These are phyloP conservation scores for Himantopus leucocephalus DNA, from an alignment of 2,113 vertebrate species.

Conservation along the genomic window DNA sequence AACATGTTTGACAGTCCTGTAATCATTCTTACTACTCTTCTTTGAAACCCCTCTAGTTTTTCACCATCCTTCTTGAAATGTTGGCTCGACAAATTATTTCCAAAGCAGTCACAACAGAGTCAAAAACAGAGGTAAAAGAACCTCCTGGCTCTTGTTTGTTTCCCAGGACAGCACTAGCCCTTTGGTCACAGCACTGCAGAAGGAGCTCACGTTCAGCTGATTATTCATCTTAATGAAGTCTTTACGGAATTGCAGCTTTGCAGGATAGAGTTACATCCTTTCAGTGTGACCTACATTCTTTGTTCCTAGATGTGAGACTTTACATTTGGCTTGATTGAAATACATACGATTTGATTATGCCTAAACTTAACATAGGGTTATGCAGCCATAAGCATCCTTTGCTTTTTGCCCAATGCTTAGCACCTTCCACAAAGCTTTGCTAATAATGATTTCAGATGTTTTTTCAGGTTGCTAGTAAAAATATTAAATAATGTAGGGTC, in stretches of 20 bases:
- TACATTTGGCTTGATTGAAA: constrained; percentile 38
- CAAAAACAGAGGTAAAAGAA: constrained; percentile 34
- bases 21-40: constrained; percentile 39
- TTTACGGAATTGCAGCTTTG: constrained; percentile 62
- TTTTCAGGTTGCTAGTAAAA: background rate
- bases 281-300: constrained; percentile 60
- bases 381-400: background rate
- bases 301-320: constrained; percentile 56
- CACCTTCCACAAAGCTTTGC: background rate
- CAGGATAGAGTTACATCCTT: constrained; percentile 58
- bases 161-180: constrained; percentile 36
- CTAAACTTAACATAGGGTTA: background rate
- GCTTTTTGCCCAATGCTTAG: background rate
- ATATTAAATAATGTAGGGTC: background rate
- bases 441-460: background rate
- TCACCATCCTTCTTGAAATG: constrained; percentile 36
- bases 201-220: constrained; percentile 55
- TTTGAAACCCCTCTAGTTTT: constrained; percentile 44
- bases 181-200: constrained; percentile 39
- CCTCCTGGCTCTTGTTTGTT: background rate
- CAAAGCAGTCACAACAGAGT: constrained; percentile 30
- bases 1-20: constrained; percentile 27
- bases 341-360: background rate
- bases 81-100: constrained; percentile 50
- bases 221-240: constrained; percentile 67